Conservation (phyloP, 2,888 invertebrate genomes). For the Macropis europaea region DNA sequence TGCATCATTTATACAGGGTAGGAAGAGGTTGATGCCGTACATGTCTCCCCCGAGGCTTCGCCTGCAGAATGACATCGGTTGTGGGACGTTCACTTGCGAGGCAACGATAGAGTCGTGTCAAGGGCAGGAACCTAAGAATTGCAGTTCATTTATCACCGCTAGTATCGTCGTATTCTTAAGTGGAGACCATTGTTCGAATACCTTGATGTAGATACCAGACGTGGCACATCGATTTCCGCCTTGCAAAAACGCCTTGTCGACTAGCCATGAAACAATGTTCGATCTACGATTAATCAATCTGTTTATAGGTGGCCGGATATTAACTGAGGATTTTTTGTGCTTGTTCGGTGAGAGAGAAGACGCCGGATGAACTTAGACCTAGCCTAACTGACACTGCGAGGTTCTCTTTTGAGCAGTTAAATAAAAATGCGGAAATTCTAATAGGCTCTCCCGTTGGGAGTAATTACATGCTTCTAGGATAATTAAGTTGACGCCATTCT, state of each 20-base stretch:
- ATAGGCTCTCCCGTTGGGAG: too few species aligned
- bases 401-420: too few species aligned
- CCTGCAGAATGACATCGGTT: constrained; percentile 57
- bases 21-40: constrained; percentile 45
- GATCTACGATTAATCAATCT: too few species aligned
- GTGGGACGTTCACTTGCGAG: constrained; percentile 54
- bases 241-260: constrained; percentile 3
- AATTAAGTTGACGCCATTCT: too few species aligned
- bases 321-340: too few species aligned
- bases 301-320: too few species aligned
- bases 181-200: constrained; percentile 38
- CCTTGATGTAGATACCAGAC: constrained; percentile 22
- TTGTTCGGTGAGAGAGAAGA: too few species aligned
- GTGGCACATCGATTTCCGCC: constrained; percentile 1
- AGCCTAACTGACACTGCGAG: too few species aligned
- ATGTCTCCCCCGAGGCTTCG: constrained; percentile 43
- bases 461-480: too few species aligned
- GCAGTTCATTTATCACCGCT: constrained; percentile 50
- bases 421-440: too few species aligned
- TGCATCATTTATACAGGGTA: constrained; percentile 43
- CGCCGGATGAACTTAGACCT: too few species aligned
- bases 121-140: constrained; percentile 41
- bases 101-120: constrained; percentile 58
- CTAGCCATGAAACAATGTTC: background rate
- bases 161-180: constrained; percentile 35